Conservation (phyloP, 2,888 invertebrate genomes). For the Schrankia costaestrigalis region DNA sequence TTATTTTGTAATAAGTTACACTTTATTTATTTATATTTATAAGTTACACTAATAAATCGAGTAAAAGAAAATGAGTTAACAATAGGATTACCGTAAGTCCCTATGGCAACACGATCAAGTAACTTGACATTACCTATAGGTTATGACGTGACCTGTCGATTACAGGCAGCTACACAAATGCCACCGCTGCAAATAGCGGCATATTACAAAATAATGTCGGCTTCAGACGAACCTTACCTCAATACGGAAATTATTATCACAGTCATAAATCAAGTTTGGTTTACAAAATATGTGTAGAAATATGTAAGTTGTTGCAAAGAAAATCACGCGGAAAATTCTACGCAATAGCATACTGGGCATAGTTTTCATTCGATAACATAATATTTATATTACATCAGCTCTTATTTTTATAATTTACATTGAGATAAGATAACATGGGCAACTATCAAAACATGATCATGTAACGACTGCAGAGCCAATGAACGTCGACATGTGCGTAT, state of each 20-base stretch:
- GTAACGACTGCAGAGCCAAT: neutral
- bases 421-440: constrained; percentile 7
- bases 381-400: neutral
- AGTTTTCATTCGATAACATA: too few species aligned
- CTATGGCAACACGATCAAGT: constrained; percentile 35
- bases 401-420: constrained; percentile 1
- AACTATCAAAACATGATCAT: constrained; percentile 3
- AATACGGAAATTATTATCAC: constrained; percentile 69
- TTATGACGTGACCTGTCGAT: constrained; percentile 40
- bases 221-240: constrained; percentile 60
- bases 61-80: too few species aligned
- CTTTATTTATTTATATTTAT: too few species aligned
- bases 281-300: constrained; percentile 49
- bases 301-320: too few species aligned
- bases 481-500: constrained; percentile 5
- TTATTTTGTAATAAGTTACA: too few species aligned
- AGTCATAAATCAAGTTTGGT: constrained; percentile 55
- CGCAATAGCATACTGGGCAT: too few species aligned
- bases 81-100: too few species aligned
- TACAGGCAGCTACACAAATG: constrained; percentile 42
- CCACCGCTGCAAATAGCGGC: constrained; percentile 45
- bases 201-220: constrained; percentile 47
- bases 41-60: too few species aligned
- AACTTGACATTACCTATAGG: constrained; percentile 36
- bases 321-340: too few species aligned